Evolutionary conservation across 2,113 vertebrate species (phyloP).

Genomic region (Pluvianellus socialis): DNA sequence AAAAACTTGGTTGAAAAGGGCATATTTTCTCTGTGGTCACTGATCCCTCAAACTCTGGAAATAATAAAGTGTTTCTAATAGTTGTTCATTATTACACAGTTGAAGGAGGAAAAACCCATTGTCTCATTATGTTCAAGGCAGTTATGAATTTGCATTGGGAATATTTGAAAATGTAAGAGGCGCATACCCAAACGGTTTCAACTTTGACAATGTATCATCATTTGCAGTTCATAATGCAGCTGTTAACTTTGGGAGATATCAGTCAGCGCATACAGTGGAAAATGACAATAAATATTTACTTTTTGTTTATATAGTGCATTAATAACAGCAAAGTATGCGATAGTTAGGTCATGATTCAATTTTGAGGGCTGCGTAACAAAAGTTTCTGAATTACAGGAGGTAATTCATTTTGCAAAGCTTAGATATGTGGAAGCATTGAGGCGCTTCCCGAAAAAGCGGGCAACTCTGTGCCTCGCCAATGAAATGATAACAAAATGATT

Average conservation of each 20-base stretch:
- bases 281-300: conserved; percentile 61
- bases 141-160: conserved; percentile 33
- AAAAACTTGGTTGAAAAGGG: conserved; percentile 60
- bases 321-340: conserved; percentile 6
- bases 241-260: conserved; percentile 32
- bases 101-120: conserved; percentile 57
- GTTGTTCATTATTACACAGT: conserved; percentile 53
- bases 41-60: conserved; percentile 53
- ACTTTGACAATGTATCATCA: conserved; percentile 32
- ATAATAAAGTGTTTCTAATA: conserved; percentile 60
- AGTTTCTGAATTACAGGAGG: not conserved
- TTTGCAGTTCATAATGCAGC: conserved; percentile 44
- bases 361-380: not conserved
- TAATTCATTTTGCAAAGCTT: not conserved
- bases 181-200: conserved; percentile 28
- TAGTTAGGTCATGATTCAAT: not conserved
- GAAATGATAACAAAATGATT: not conserved
- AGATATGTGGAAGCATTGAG: not conserved
- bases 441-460: not conserved
- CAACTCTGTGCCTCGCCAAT: not conserved
- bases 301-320: conserved; percentile 16
- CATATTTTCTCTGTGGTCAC: conserved; percentile 58
- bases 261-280: conserved; percentile 17
- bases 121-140: conserved; percentile 38
- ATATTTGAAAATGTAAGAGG: conserved; percentile 46